Conservation (phyloP, 2,113 vertebrate genomes). For the Lipotes vexillifer region DNA sequence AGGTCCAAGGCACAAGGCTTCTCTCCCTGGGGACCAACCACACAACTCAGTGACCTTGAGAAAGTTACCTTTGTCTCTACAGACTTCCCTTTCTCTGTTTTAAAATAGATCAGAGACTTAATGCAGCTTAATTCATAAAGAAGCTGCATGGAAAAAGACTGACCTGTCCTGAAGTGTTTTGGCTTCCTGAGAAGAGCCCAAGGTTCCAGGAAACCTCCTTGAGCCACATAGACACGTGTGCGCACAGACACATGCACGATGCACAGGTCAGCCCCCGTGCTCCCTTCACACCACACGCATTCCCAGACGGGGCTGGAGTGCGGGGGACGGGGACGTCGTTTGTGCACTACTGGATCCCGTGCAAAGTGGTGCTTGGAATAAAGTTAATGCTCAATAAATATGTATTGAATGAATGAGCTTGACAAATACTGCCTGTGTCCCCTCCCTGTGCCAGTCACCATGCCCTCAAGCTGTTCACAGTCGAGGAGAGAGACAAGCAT, state of each 20-base stretch:
- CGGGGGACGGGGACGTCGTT: rapidly evolving
- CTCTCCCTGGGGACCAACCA: not conserved
- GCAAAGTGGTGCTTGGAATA: not conserved
- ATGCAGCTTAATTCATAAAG: conserved; percentile 11
- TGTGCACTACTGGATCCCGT: not conserved
- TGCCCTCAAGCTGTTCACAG: not conserved
- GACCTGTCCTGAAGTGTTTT: not conserved
- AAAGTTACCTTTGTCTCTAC: conserved; percentile 54
- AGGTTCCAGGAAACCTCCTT: not conserved
- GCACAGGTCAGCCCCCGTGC: rapidly evolving
- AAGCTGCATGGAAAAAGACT: not conserved
- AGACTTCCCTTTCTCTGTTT: conserved; percentile 45
- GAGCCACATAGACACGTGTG: not conserved
- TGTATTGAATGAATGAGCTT: not conserved
- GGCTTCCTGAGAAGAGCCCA: not conserved
- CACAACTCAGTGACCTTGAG: not conserved
- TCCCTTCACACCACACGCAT: too few species aligned
- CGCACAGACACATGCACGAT: too few species aligned
- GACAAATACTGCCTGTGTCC: not conserved
- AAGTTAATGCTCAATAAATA: not conserved
- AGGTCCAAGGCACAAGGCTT: not conserved
- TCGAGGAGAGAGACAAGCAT: not conserved
- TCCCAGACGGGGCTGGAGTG: rapidly evolving
- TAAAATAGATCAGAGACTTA: conserved; percentile 45
- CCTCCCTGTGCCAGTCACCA: not conserved